Base-by-base conservation (phyloP, 2,113 vertebrate genomes). In the Pogona vitticeps region DNA sequence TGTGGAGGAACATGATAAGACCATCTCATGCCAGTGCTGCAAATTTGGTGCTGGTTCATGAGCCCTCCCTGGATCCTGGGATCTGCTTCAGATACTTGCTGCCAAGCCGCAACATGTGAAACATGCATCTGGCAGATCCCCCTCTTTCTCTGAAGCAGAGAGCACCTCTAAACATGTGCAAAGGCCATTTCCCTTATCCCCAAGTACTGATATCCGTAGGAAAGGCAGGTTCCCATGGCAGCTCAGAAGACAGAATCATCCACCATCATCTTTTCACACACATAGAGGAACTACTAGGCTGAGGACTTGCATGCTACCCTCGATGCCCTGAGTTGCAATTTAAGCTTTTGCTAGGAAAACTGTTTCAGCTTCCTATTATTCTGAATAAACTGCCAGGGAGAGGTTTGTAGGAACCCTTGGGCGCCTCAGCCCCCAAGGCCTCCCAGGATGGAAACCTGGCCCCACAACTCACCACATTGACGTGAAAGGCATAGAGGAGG, bases 401-500 rank as follows among this genome's bases (percentile, higher is more conserved):
- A 14, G 20, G 38, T 6, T 31, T 70, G 31, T n/a, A 70, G 12
- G 17, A 38, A 20, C 40, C 2, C 28, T 31, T 18, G 26, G 14
- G 15, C 85, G n/a, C 79, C 52, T n/a, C 20, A 28, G 13, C 23
- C 73, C 78, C 38, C 33, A 12, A 3, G 1, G 17, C 2, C 31
- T 18, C 61, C 38, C 59, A 4, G 8, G 13, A 0, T 3, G 40
- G 15, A 63, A 42, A 21, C 28, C 77, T 46, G 3, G 17, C 9
- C 28, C 13, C 20, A 1, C n/a, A 17, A 93, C 96, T 93, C 83
- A 96, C 96, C 95, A 96, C 95, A 1, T 96, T 95, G 91, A 96
- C 94, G 82, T 95, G 95, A 89, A 96, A 96, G 91, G 95, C 95
- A 1, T 96, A 95, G 21, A 96, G 93, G 83, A 96, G 90, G 88